Percentiles rank a stretch among this genome's conserved stretches.
These are phyloP conservation scores for Myotis vivesi DNA, from an alignment of 2,797 vertebrate species.

Conservation along the genomic window DNA sequence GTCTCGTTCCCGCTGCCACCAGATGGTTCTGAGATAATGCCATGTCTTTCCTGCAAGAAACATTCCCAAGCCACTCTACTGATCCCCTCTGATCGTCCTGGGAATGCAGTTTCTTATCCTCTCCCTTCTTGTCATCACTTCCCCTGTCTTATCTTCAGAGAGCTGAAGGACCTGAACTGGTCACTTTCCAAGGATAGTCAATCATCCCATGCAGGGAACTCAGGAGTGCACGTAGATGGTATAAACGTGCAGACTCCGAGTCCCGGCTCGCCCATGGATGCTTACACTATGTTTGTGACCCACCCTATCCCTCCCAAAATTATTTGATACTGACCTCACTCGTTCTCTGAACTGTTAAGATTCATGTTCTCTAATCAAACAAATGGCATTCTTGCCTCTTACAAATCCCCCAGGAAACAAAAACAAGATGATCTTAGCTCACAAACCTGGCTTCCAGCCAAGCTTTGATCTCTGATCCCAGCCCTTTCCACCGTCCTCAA, in stretches of 20 bases:
- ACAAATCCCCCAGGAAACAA: conserved; percentile 7
- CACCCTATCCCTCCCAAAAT: background rate
- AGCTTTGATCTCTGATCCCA: conserved; percentile 18
- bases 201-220: background rate
- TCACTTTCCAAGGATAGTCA: conserved; percentile 55
- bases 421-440: conserved; percentile 42
- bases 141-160: conserved; percentile 69
- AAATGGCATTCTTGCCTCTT: background rate
- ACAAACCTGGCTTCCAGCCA: conserved; percentile 15
- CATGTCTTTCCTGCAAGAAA: conserved; percentile 71
- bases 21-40: conserved; percentile 67
- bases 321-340: conserved; percentile 40
- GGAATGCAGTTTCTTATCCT: conserved; percentile 53
- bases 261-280: background rate
- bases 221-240: conserved; percentile 47
- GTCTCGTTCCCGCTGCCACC: conserved; percentile 47
- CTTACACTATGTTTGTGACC: background rate
- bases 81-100: background rate
- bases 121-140: conserved; percentile 51
- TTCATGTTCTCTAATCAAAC: conserved; percentile 43
- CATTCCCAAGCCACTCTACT: conserved; percentile 23
- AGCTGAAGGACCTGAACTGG: conserved; percentile 33
- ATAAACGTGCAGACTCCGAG: background rate
- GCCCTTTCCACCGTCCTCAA: background rate
- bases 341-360: conserved; percentile 18